A percentile compares a stretch with the other conserved stretches of the same genome.
These are phyloP conservation scores for Drosophila niveifrons DNA, from an alignment of 2,888 invertebrate genomes.

Conservation along the genomic window DNA sequence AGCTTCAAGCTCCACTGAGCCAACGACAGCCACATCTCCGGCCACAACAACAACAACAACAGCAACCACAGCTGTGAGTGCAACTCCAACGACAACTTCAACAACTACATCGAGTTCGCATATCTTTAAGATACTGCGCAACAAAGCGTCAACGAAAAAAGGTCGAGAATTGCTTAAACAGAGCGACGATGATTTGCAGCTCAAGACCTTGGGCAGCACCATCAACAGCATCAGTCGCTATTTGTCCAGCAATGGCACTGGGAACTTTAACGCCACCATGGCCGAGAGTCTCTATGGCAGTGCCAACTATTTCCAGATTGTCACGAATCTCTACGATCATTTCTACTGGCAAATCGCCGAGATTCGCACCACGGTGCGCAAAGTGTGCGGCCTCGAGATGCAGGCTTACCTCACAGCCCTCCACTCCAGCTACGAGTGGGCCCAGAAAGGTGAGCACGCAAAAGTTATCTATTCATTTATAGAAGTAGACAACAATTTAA, in stretches of 20 bases:
- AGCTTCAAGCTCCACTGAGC: slow-evolving; percentile 26
- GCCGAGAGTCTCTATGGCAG: slow-evolving; percentile 69
- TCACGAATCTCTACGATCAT: slow-evolving; percentile 84
- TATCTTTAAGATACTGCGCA: slow-evolving; percentile 82
- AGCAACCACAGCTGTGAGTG: slow-evolving; percentile 8
- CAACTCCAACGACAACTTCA: slow-evolving; percentile 24
- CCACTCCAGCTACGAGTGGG: slow-evolving; percentile 89
- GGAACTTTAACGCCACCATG: slow-evolving; percentile 38
- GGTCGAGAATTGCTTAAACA: slow-evolving; percentile 80
- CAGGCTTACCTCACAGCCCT: slow-evolving; percentile 87
- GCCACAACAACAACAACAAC: slow-evolving; percentile 30
- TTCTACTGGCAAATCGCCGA: slow-evolving; percentile 84
- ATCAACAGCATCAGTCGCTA: slow-evolving; percentile 84
- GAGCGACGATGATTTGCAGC: slow-evolving; percentile 75
- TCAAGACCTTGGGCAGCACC: slow-evolving; percentile 77
- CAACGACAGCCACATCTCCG: slow-evolving; percentile 34
- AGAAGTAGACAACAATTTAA: no score
- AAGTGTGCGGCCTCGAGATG: slow-evolving; percentile 87
- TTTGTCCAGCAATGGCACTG: slow-evolving; percentile 60
- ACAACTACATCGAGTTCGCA: slow-evolving; percentile 66
- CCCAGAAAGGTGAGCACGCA: slow-evolving; percentile 93
- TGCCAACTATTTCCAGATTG: slow-evolving; percentile 83
- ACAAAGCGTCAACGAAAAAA: slow-evolving; percentile 76
- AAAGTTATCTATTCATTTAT: no score
- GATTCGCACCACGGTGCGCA: slow-evolving; percentile 85